phyloP scores from a whole-genome alignment of 2,797 vertebrate genomes.

The Australoheros facetus region DNA sequence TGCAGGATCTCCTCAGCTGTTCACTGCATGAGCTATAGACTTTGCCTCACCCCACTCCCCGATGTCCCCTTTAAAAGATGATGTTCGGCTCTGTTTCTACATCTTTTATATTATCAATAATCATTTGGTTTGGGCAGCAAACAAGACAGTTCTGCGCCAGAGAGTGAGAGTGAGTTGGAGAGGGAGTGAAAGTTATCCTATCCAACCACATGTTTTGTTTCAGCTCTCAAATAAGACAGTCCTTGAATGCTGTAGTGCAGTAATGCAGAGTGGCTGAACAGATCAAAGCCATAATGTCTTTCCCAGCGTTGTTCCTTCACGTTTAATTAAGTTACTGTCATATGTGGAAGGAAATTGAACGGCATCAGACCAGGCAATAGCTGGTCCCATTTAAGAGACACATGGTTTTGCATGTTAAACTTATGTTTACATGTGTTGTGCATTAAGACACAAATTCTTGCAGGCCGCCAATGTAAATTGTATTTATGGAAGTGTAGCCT shows the following conservation, averaged over 20 bases:
- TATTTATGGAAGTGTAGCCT: not conserved
- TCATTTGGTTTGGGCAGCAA: conserved; percentile 46
- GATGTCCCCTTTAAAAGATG: conserved; percentile 22
- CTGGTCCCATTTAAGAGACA: conserved; percentile 51
- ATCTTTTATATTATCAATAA: conserved; percentile 33
- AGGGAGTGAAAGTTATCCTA: conserved; percentile 38
- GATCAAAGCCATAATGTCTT: conserved; percentile 79
- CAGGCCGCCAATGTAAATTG: conserved; percentile 2
- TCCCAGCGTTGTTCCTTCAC: conserved; percentile 62
- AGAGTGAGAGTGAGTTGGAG: conserved; percentile 6
- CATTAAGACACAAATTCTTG: conserved; percentile 4
- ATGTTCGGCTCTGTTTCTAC: conserved; percentile 3
- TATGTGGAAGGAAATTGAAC: conserved; percentile 52
- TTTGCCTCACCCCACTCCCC: conserved; percentile 1
- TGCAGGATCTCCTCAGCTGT: conserved; percentile 14
- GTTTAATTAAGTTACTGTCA: conserved; percentile 74
- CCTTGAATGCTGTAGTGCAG: conserved; percentile 47
- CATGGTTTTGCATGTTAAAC: conserved; percentile 46
- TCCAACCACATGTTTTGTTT: conserved; percentile 72
- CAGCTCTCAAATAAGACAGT: conserved; percentile 56
- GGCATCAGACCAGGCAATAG: conserved; percentile 55
- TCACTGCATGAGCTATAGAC: not conserved
- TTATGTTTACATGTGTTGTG: conserved; percentile 44
- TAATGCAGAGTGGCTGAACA: conserved; percentile 60
- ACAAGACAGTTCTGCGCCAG: conserved; percentile 20